Conservation (phyloP, 2,888 invertebrate species). For the Philopedon plagiatum region DNA sequence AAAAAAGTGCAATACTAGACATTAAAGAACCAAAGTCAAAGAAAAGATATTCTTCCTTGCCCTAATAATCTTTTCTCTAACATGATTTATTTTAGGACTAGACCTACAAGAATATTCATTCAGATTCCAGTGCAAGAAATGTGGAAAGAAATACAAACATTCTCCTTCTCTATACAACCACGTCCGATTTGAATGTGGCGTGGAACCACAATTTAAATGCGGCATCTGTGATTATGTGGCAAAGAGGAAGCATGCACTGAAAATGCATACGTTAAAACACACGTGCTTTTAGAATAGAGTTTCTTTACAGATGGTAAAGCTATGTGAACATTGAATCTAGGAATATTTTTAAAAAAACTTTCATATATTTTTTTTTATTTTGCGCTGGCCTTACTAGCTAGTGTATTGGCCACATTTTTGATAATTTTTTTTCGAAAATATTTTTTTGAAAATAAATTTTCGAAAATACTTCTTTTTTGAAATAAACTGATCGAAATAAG, state of each 20-base stretch:
- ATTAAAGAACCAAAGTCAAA: too few species aligned
- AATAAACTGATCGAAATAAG: too few species aligned
- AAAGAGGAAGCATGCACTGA: constrained; percentile 51
- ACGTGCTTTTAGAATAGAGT: constrained; percentile 12
- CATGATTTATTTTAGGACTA: constrained; percentile 16
- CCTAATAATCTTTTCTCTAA: neutral
- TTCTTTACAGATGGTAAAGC: neutral
- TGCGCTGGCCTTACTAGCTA: too few species aligned
- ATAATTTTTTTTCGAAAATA: too few species aligned
- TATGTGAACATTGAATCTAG: too few species aligned
- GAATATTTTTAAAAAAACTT: too few species aligned
- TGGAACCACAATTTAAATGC: constrained; percentile 54
- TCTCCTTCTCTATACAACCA: constrained; percentile 54
- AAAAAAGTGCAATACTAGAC: too few species aligned
- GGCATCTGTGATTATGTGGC: constrained; percentile 51
- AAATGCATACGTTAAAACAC: constrained; percentile 45
- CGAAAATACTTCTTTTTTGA: too few species aligned
- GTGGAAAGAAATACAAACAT: constrained; percentile 51
- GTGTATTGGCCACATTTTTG: too few species aligned
- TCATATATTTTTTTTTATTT: too few species aligned
- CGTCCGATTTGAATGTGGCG: constrained; percentile 54
- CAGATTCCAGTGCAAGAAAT: constrained; percentile 42
- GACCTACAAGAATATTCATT: neutral
- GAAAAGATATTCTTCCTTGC: too few species aligned
- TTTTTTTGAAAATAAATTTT: too few species aligned